A percentile compares a stretch with the other conserved stretches of the same genome.
These are phyloP conservation scores for Microplitis demolitor DNA, from an alignment of 1,140 invertebrate species.

Conservation along the genomic window DNA sequence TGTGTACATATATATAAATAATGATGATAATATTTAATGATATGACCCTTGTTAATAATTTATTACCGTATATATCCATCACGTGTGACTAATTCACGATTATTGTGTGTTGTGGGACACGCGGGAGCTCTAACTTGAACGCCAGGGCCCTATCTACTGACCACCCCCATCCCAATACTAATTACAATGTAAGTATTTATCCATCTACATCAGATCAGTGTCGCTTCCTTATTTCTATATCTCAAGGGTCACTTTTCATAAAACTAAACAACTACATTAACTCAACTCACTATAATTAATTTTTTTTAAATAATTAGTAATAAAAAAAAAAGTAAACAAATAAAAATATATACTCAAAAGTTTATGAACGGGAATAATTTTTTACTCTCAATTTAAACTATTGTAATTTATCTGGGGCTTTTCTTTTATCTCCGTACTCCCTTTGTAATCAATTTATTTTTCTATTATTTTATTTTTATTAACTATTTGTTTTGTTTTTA, in stretches of 20 bases:
- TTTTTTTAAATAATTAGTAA: not conserved
- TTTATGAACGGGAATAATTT: constrained; percentile 15
- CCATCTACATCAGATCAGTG: constrained; percentile 53
- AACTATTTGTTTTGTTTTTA: no score
- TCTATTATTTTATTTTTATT: not conserved
- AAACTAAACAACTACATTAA: not conserved
- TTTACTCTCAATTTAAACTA: constrained; percentile 3
- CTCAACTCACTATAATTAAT: not conserved
- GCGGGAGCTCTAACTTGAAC: constrained; percentile 60
- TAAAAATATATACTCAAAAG: no score
- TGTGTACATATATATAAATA: constrained; percentile 9
- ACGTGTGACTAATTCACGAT: constrained; percentile 57
- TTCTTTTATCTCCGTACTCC: not conserved
- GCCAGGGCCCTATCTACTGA: constrained; percentile 59
- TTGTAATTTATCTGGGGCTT: not conserved
- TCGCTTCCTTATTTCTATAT: constrained; percentile 39
- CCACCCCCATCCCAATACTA: constrained; percentile 60
- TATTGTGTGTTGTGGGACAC: constrained; percentile 60
- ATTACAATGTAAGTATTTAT: constrained; percentile 60
- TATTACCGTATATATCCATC: constrained; percentile 43
- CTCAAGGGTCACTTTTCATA: not conserved
- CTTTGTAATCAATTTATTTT: constrained; percentile 2
- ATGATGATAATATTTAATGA: not conserved
- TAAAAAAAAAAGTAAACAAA: no score
- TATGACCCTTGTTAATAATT: constrained; percentile 21